Evolutionary conservation across 1,140 invertebrate species (phyloP).

Genomic region (Drosophila neocordata): DNA sequence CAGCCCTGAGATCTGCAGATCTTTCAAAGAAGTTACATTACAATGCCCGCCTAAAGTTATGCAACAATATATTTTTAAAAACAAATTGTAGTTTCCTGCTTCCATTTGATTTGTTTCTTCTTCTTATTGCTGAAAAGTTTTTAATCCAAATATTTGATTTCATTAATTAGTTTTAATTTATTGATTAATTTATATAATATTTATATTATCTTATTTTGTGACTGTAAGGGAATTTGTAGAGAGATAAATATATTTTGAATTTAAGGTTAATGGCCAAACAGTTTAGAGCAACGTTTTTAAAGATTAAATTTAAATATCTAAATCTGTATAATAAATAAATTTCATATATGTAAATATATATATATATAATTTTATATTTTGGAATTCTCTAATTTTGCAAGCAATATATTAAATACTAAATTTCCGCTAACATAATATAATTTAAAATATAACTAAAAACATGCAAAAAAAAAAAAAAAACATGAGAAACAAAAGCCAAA

Average conservation of each 20-base stretch:
- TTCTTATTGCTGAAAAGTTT: not conserved
- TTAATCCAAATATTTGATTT: not conserved
- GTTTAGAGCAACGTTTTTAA: not conserved
- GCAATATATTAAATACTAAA: constrained; percentile 23
- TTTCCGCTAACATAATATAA: constrained; percentile 41
- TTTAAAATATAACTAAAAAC: constrained; percentile 49
- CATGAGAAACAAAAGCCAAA: constrained; percentile 24
- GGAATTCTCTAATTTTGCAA: constrained; percentile 70
- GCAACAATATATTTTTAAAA: constrained; percentile 25
- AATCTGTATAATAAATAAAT: constrained; percentile 24
- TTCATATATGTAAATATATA: constrained; percentile 1
- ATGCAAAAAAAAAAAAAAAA: constrained; percentile 35
- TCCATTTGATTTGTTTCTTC: not conserved
- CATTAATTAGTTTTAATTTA: constrained; percentile 22
- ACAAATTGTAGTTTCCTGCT: too few relatives aligned
- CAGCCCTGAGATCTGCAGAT: constrained; percentile 1
- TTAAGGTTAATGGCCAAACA: constrained; percentile 4
- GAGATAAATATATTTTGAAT: not conserved
- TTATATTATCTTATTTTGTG: not conserved
- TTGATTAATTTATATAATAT: not conserved
- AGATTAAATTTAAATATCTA: constrained; percentile 3
- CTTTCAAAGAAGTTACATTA: not conserved
- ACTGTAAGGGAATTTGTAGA: not conserved
- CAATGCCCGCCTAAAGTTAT: constrained; percentile 50
- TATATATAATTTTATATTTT: constrained; percentile 28